phyloP scores from a whole-genome alignment of 23 tunicate species.

The Halocynthia roretzi region DNA sequence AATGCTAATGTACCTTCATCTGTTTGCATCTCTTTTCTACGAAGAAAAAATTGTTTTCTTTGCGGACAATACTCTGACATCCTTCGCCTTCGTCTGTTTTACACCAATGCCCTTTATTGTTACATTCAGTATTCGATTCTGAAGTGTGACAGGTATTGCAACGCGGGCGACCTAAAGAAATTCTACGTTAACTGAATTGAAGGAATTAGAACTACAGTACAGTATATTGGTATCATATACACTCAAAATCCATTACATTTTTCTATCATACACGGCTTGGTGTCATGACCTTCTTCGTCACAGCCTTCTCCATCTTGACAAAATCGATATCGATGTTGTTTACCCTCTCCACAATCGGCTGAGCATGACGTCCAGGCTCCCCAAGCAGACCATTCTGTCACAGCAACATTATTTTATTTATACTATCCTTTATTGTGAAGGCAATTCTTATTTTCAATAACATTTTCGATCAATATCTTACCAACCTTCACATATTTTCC shows the following conservation, averaged over 20 bases:
- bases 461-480: neutral
- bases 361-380: constrained; percentile 26
- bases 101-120: constrained; percentile 7
- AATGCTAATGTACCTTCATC: constrained; percentile 6
- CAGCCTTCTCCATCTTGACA: constrained; percentile 16
- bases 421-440: too few species aligned
- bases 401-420: too few species aligned
- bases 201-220: neutral
- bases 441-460: too few species aligned
- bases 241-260: neutral
- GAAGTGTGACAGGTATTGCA: constrained; percentile 10
- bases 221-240: neutral
- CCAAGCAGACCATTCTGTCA: constrained; percentile 29
- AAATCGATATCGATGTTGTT: constrained; percentile 1
- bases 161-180: constrained; percentile 1
- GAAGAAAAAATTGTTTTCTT: constrained; percentile 4
- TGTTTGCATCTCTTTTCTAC: constrained; percentile 32
- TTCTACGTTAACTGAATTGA: neutral
- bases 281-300: neutral
- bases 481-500: neutral
- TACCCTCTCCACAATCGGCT: constrained; percentile 25
- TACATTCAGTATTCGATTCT: constrained; percentile 6
- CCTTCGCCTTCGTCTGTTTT: constrained; percentile 22
- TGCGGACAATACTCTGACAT: constrained; percentile 25
- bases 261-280: neutral